Evolutionary conservation across 2,113 vertebrate species (phyloP), one percentile per base, ranked within the genome.

Genomic region (Solenodon paradoxus): DNA sequence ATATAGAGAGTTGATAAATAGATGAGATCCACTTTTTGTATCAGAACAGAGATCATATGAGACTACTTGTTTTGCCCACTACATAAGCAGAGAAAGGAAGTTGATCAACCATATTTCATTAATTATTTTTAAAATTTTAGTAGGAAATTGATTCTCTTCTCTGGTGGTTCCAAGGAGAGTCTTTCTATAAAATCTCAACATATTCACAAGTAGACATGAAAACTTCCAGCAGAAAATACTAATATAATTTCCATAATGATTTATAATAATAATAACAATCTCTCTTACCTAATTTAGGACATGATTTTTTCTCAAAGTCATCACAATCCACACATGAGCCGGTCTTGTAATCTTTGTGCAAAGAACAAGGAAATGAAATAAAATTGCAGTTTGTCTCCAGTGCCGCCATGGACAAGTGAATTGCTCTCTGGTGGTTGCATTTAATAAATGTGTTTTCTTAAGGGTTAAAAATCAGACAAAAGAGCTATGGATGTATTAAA

Each of bases 381-480:
- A 99, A 98, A 79, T 97, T 93, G 42, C 99, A 99, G 19, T 95
- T 98, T 22, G 79, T 96, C 98, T 98, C 98, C 96, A 99, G 98
- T 83, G 99, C 97, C n/a, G 99, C 98, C 88, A 99, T 93, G 97
- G 98, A 99, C 49, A 99, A 98, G 40, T 98, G 98, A 85, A 99
- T 98, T 0, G 99, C 99, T 96, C 99, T 99, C 97, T 99, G 99
- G 97, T 99, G 99, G 97, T 99, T 98, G 40, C 99, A 99, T 95
- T 99, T 99, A 94, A 99, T 98, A 97, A 98, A 99, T 0, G 98
- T 82, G 93, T 98, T 97, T 91, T 99, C 99, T 99, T 97, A 17
- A 69, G 85, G 40, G 49, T 88, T 93, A 90, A 92, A 49, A 95
- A 92, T 32, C 1, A 80, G 96, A 35, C 53, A 86, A 94, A 97